Conservation (phyloP, 2,888 invertebrate genomes). For the Metallyticus violacea region DNA sequence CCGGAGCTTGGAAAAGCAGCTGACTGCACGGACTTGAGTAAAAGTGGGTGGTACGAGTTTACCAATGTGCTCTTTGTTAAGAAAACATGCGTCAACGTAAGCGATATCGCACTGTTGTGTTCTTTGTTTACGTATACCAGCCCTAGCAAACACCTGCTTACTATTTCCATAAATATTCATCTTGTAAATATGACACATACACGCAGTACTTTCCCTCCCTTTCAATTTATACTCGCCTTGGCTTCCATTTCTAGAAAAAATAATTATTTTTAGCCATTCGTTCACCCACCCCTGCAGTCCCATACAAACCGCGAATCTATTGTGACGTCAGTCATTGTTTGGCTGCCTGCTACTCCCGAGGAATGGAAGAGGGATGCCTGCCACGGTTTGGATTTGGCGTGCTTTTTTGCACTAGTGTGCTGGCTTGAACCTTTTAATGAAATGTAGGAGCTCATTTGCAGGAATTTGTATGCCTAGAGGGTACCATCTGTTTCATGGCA, state of each 20-base stretch:
- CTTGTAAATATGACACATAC: neutral
- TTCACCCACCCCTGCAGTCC: neutral
- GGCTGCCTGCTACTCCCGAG: neutral
- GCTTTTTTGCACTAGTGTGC: neutral
- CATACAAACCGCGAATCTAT: neutral
- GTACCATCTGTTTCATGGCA: conserved; percentile 14
- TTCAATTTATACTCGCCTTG: neutral
- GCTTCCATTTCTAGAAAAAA: neutral
- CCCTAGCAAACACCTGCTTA: neutral
- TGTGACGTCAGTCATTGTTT: neutral
- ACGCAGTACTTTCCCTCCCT: neutral
- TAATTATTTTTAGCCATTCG: neutral
- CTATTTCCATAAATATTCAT: neutral
- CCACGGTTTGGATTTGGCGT: neutral
- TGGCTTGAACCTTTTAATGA: conserved; percentile 10
- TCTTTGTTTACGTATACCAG: too few species aligned
- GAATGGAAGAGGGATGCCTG: neutral
- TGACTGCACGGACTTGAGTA: too few species aligned
- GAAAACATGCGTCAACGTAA: too few species aligned
- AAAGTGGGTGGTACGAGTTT: too few species aligned
- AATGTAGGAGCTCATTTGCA: conserved; percentile 20
- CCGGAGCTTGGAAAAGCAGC: too few species aligned
- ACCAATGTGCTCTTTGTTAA: too few species aligned
- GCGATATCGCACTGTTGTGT: too few species aligned
- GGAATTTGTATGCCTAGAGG: conserved; percentile 20